Conservation (phyloP, 1,140 invertebrate species). For the Leptopilina clavipes region DNA sequence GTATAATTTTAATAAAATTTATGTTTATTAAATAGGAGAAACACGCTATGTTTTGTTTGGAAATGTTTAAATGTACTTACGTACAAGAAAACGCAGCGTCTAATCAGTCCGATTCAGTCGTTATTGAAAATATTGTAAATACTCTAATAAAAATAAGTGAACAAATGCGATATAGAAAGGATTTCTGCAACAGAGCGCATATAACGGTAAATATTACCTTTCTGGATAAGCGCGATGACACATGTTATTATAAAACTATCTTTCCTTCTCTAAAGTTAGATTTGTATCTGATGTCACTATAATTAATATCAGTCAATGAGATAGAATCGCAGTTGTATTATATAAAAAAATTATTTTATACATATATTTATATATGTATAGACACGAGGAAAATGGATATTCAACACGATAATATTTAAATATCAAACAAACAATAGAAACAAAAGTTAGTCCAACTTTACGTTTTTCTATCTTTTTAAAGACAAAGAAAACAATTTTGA, state of each 20-base stretch:
- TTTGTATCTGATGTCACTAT: constrained; percentile 31
- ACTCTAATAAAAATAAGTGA: constrained; percentile 15
- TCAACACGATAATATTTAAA: too few species aligned
- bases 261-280: constrained; percentile 19
- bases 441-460: too few species aligned
- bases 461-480: too few species aligned
- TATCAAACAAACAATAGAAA: too few species aligned
- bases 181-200: constrained; percentile 13
- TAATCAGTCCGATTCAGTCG: not conserved
- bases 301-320: constrained; percentile 23
- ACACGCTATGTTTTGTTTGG: too few species aligned
- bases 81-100: not conserved
- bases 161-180: constrained; percentile 9
- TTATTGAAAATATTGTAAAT: not conserved
- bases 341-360: not conserved
- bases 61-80: not conserved
- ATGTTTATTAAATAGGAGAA: too few species aligned
- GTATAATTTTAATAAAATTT: too few species aligned
- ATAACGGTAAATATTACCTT: constrained; percentile 30
- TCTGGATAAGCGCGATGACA: constrained; percentile 19
- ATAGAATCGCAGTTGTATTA: not conserved
- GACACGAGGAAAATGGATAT: too few species aligned
- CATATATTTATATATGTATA: not conserved
- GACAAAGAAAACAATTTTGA: too few species aligned
- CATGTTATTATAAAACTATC: constrained; percentile 31